phyloP scores from a whole-genome alignment of 2,113 vertebrate genomes.

The Promerops cafer region DNA sequence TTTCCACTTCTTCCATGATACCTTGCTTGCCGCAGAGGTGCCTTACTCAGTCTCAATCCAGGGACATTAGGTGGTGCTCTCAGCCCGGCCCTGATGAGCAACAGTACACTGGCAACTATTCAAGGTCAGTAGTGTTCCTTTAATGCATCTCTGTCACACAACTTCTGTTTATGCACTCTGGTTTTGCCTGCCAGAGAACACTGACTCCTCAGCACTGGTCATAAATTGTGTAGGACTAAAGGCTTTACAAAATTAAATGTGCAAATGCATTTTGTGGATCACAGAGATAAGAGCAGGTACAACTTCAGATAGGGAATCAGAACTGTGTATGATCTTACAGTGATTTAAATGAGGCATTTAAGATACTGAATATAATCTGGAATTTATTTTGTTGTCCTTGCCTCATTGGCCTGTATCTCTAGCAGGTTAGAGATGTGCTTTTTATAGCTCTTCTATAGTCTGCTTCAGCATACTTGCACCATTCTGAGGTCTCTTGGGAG shows the following conservation, averaged over 20 bases:
- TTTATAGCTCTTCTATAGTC: not conserved
- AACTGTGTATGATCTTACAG: not conserved
- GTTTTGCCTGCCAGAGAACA: not conserved
- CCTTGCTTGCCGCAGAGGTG: conserved; percentile 79
- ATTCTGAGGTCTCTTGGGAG: not conserved
- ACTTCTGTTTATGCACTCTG: not conserved
- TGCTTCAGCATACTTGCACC: not conserved
- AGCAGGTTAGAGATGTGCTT: not conserved
- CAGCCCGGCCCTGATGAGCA: conserved; percentile 95
- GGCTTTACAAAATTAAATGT: not conserved
- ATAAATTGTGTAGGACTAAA: not conserved
- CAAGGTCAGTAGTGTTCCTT: conserved; percentile 82
- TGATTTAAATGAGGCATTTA: not conserved
- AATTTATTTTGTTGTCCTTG: not conserved
- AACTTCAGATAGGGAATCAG: not conserved
- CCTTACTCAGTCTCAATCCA: conserved; percentile 92
- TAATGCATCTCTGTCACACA: not conserved
- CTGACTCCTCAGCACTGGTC: not conserved
- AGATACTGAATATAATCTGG: not conserved
- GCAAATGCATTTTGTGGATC: not conserved
- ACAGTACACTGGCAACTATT: conserved; percentile 97
- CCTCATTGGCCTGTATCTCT: not conserved
- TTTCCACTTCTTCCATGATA: not conserved
- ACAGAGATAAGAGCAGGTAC: not conserved
- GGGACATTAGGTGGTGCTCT: conserved; percentile 87